phyloP scores from a whole-genome alignment of 2,888 invertebrate species.

The Galeopsomyia nigrocyanea region DNA sequence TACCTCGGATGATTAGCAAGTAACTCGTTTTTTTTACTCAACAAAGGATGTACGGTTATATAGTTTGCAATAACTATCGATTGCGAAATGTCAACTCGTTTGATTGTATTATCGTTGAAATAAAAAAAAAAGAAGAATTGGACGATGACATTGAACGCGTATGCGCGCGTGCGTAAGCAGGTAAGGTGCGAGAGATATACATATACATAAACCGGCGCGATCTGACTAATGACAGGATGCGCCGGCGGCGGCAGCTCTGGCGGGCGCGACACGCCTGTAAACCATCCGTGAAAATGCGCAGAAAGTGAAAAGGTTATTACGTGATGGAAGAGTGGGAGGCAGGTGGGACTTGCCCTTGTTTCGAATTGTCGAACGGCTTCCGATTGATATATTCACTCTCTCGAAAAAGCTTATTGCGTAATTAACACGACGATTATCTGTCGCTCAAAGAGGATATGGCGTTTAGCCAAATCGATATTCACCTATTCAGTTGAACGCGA shows the following conservation, averaged over 20 bases:
- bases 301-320: conserved; percentile 36
- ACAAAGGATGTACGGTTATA: conserved; percentile 12
- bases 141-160: conserved; percentile 28
- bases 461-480: too few species aligned
- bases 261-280: conserved; percentile 32
- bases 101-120: neutral
- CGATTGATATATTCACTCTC: too few species aligned
- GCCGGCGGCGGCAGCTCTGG: too few species aligned
- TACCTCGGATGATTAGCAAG: too few species aligned
- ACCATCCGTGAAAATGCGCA: conserved; percentile 39
- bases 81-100: conserved; percentile 1
- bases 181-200: conserved; percentile 33
- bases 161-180: neutral
- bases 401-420: too few species aligned
- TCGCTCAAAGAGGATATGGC: too few species aligned
- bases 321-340: too few species aligned
- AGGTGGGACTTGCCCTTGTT: too few species aligned
- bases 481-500: too few species aligned
- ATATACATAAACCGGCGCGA: neutral
- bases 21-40: conserved; percentile 5
- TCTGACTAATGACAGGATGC: conserved; percentile 40
- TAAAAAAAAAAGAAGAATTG: conserved; percentile 2
- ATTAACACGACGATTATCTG: too few species aligned
- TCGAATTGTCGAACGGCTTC: too few species aligned
- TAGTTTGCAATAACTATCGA: conserved; percentile 13